These are phyloP conservation scores for Nomada lathburiana DNA, from an alignment of 2,888 invertebrate genomes.

Conservation along the genomic window DNA sequence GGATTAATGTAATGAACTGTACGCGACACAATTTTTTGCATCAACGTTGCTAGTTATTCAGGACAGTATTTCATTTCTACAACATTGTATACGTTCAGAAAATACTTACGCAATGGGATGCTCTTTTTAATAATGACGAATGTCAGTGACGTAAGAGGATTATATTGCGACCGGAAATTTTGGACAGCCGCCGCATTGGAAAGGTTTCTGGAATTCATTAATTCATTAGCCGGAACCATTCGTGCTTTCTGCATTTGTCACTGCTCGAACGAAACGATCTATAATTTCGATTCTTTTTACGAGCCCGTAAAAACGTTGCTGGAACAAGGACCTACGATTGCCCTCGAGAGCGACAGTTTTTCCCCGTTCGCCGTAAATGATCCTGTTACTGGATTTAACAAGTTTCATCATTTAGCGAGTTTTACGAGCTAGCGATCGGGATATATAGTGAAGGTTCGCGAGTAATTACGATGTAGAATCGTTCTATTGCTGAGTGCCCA, in stretches of 20 bases:
- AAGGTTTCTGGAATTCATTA: neutral
- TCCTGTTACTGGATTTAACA: slow-evolving; percentile 26
- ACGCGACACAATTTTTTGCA: no score
- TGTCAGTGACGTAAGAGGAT: no score
- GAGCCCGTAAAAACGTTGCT: slow-evolving; percentile 26
- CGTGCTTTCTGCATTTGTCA: neutral
- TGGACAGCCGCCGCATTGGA: neutral
- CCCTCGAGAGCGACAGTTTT: slow-evolving; percentile 1
- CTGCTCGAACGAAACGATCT: neutral
- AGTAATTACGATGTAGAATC: slow-evolving; percentile 35
- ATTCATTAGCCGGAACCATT: neutral
- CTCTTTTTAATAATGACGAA: no score
- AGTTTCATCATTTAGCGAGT: slow-evolving; percentile 42
- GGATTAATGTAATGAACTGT: no score
- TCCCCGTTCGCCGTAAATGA: slow-evolving; percentile 22
- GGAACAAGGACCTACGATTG: neutral
- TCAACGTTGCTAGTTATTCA: no score
- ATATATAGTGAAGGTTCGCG: slow-evolving; percentile 13
- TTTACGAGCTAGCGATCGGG: slow-evolving; percentile 36
- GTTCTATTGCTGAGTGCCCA: neutral
- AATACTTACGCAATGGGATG: no score
- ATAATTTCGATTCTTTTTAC: slow-evolving; percentile 19
- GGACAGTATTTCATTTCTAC: no score
- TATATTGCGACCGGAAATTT: no score
- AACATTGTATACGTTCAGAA: no score